phyloP scores from a whole-genome alignment of 2,113 vertebrate species.

The Cyprinodon variegatus region DNA sequence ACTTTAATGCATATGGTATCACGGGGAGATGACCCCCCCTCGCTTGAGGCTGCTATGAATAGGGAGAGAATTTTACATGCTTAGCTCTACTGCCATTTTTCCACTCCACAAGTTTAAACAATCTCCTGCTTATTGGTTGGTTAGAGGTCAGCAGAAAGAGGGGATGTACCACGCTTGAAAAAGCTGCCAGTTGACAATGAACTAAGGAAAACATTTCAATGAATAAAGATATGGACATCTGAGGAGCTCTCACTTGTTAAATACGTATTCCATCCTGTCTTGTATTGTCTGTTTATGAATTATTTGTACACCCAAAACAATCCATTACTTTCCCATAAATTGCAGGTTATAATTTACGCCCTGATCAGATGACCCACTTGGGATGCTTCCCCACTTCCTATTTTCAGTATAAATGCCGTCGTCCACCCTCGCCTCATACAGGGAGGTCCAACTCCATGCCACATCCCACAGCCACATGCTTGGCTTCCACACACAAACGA shows the following conservation, averaged over 20 bases:
- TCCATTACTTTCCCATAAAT: not conserved
- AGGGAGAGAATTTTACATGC: too few relatives aligned
- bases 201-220: not conserved
- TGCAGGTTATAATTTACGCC: conserved; percentile 12
- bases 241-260: not conserved
- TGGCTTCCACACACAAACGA: conserved; percentile 42
- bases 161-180: not conserved
- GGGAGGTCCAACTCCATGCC: conserved; percentile 39
- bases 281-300: not conserved
- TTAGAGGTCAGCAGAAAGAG: not conserved
- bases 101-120: too few relatives aligned
- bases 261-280: not conserved
- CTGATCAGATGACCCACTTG: not conserved
- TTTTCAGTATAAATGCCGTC: conserved; percentile 24
- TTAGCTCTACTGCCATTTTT: too few relatives aligned
- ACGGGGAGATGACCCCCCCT: too few relatives aligned
- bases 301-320: not conserved
- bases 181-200: not conserved
- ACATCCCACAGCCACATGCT: conserved; percentile 49
- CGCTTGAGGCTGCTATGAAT: too few relatives aligned
- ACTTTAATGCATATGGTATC: too few relatives aligned
- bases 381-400: conserved; percentile 14
- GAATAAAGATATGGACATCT: not conserved
- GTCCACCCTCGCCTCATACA: conserved; percentile 37
- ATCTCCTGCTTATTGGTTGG: not conserved